Conservation (phyloP, 2,113 vertebrate species). For the Cheilinus undulatus region DNA sequence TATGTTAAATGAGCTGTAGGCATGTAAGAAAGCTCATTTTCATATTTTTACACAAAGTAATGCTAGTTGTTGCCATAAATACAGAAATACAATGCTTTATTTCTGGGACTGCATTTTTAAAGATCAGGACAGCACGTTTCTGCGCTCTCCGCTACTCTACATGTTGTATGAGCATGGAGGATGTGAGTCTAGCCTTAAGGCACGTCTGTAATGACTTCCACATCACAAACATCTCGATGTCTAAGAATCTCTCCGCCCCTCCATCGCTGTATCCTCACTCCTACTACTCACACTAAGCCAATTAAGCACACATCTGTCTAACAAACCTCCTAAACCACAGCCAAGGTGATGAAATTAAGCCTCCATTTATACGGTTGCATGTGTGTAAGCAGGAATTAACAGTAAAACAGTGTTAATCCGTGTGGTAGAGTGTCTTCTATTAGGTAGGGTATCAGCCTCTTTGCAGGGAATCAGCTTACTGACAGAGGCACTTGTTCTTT, state of each 20-base stretch:
- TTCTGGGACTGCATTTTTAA: not conserved
- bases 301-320: constrained; percentile 77
- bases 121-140: not conserved
- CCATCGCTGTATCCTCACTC: constrained; percentile 35
- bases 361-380: constrained; percentile 21
- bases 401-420: constrained; percentile 74
- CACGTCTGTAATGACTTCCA: constrained; percentile 62
- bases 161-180: not conserved
- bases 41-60: too few relatives aligned
- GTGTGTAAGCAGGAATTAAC: constrained; percentile 54
- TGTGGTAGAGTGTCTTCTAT: constrained; percentile 71
- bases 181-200: constrained; percentile 39
- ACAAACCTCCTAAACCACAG: constrained; percentile 71
- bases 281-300: constrained; percentile 70
- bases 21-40: too few relatives aligned
- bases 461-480: constrained; percentile 73
- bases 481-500: constrained; percentile 68
- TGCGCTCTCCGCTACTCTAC: not conserved
- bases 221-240: constrained; percentile 33
- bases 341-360: constrained; percentile 75
- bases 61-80: too few relatives aligned
- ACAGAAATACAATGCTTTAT: not conserved
- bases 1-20: too few relatives aligned
- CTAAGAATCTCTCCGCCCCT: constrained; percentile 18
- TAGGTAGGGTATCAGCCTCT: constrained; percentile 68